Evolutionary conservation across 2,888 invertebrate species (phyloP), one percentile per base, ranked within the genome.

Genomic region (Agrotis clavis): DNA sequence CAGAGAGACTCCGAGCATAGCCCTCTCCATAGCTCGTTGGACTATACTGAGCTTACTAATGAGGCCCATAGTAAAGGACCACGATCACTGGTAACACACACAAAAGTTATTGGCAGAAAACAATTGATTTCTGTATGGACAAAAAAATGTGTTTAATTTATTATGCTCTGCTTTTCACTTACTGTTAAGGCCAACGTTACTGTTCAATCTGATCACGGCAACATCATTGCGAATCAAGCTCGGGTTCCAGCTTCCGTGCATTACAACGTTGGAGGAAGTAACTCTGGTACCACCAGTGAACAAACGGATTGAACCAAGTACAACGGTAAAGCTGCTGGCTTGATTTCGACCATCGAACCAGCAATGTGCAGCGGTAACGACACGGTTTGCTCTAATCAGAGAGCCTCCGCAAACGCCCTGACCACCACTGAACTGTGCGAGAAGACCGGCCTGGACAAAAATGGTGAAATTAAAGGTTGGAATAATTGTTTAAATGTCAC

Each of bases 331-430:
- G 47, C 85, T 82, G 87, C 88, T 89, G 2, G 82, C 93, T 68
- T 90, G 91, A 78, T 90, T 83, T 2, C 25, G 4, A 9, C 94
- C 94, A 62, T 94, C 94, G 21, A 65, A 88, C 94, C 94, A 94
- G 82, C 93, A 94, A 76, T 93, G 93, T 41, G 93, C 93, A 48
- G 93, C 93, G 1, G 93, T 93, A 25, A 92, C 5, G 2, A 92
- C 82, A 14, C 90, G 85, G 60, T 83, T 83, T 1, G 64, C 16
- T 19, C 74, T 87, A 51, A 94, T 2, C 0, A 94, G 77, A 4
- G 92, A 89, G 21, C 87, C 93, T 5, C 94, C 93, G 59, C 94
- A 94, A 2, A 93, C 82, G 45, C 88, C 91, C 13, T 83, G 82
- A 21, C 71, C 77, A 6, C 64, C 61, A 25, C n/a, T 2, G 14